Evolutionary conservation across 2,888 invertebrate genomes (phyloP), one percentile per base, ranked within the genome.

Genomic region (Agrochola circellaris): DNA sequence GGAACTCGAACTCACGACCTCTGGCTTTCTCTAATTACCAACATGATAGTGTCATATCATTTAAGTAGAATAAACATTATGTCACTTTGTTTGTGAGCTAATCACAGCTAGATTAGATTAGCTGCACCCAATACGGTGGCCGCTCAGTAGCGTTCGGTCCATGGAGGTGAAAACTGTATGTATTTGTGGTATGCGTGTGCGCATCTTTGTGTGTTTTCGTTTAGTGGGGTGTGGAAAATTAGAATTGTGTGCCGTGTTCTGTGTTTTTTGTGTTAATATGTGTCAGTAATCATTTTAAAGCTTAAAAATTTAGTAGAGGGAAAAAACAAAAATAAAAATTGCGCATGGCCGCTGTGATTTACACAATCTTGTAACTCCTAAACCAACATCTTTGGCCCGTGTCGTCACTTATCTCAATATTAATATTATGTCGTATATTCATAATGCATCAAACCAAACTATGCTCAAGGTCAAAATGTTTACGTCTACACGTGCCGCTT

Each of bases 151-250:
- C 74, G 71, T 70, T 64, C 17, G 38, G 73, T 71, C 82, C 80
- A 90, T 91, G 91, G 90, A 90, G 91, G 84, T 78, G 83, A 90
- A 81, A 82, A 81, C 64, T 88, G 87, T 87, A 89, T 73, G 89
- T 89, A 71, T 77, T 34, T 60, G 58, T 54, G 42, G 26, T 72
- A 38, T 73, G 67, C 64, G 68, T n/a, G 6, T 56, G 48, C 71
- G 51, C 74, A 48, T 70, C 58, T 58, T 8, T 51, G 67, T 70
- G 26, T 75, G 42, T 62, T 60, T 48, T 65, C 17, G 13, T 70
- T 38, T 60, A 64, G 56, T 72, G 15, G 54, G 61, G 30, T 66
- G 69, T 66, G 26, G 11, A 51, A 2, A 64, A 38, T 15, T 69
- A 60, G 13, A 70, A 45, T 34, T 51, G 26, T 72, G 42, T 66